phyloP scores from a whole-genome alignment of 1,140 invertebrate species.

The Aphaenogaster ashmeadi region DNA sequence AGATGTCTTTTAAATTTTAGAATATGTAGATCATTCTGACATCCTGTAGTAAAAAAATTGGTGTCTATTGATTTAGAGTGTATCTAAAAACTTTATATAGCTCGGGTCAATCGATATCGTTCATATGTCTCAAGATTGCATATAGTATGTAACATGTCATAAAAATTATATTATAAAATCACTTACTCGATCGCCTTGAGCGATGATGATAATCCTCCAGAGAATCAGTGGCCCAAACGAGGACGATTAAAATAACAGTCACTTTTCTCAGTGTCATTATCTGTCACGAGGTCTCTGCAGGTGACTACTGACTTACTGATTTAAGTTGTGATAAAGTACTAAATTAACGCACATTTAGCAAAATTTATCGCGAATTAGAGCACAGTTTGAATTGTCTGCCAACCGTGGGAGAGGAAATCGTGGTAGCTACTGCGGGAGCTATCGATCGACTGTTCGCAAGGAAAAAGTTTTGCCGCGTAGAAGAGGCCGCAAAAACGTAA shows the following conservation, averaged over 20 bases:
- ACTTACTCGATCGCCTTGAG: conserved; percentile 74
- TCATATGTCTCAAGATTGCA: neutral
- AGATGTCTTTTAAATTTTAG: neutral
- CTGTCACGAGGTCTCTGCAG: conserved; percentile 26
- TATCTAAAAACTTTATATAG: neutral
- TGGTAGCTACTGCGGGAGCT: conserved; percentile 57
- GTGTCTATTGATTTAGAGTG: neutral
- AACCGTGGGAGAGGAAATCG: conserved; percentile 43
- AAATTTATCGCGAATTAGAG: neutral
- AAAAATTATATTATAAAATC: conserved; percentile 16
- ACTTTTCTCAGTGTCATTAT: conserved; percentile 59
- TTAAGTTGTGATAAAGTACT: neutral
- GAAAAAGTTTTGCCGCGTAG: conserved; percentile 51
- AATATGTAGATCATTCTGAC: neutral
- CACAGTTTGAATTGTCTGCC: conserved; percentile 15
- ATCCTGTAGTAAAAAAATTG: neutral
- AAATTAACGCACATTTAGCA: conserved; percentile 8
- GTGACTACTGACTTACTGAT: neutral
- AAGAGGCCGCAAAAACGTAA: conserved; percentile 56
- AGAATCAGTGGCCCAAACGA: conserved; percentile 61
- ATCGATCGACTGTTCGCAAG: conserved; percentile 58
- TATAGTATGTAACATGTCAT: neutral
- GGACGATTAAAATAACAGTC: conserved; percentile 63
- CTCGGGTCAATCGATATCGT: neutral
- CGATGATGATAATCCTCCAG: conserved; percentile 59